Evolutionary conservation across 2,888 invertebrate genomes (phyloP).

Genomic region (Hybos culiciformis): DNA sequence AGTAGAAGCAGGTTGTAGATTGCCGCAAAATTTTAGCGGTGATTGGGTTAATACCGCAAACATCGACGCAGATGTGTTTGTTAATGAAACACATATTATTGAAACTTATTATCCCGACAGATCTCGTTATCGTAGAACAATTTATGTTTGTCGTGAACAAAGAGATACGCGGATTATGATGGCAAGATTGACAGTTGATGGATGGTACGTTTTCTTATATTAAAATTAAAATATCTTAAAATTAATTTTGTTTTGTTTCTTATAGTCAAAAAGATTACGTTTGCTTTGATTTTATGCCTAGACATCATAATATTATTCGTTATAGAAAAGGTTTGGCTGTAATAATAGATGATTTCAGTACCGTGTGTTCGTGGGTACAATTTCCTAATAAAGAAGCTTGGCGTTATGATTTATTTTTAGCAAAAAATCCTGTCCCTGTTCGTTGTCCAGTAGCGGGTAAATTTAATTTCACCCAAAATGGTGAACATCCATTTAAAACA

Average conservation of each 20-base stretch:
- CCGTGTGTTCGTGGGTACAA: constrained; percentile 90
- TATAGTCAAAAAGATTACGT: constrained; percentile 86
- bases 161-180: constrained; percentile 86
- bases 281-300: constrained; percentile 90
- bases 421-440: constrained; percentile 81
- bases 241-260: constrained; percentile 26
- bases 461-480: constrained; percentile 82
- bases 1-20: constrained; percentile 77
- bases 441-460: constrained; percentile 94
- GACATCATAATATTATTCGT: constrained; percentile 90
- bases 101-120: constrained; percentile 92
- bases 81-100: constrained; percentile 92
- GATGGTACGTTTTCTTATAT: constrained; percentile 33
- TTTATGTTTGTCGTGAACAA: constrained; percentile 89
- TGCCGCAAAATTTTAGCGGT: constrained; percentile 88
- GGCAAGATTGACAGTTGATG: constrained; percentile 91
- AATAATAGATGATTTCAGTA: constrained; percentile 79
- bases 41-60: constrained; percentile 97
- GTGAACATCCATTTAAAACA: constrained; percentile 83
- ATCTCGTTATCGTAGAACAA: constrained; percentile 71
- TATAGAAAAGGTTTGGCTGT: constrained; percentile 79
- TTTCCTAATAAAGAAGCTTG: constrained; percentile 72
- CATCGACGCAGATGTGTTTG: constrained; percentile 83
- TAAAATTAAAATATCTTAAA: neutral
- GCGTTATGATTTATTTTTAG: constrained; percentile 71